These are phyloP conservation scores for Ascidia mentula DNA, from an alignment of 23 tunicate genomes.

Conservation along the genomic window DNA sequence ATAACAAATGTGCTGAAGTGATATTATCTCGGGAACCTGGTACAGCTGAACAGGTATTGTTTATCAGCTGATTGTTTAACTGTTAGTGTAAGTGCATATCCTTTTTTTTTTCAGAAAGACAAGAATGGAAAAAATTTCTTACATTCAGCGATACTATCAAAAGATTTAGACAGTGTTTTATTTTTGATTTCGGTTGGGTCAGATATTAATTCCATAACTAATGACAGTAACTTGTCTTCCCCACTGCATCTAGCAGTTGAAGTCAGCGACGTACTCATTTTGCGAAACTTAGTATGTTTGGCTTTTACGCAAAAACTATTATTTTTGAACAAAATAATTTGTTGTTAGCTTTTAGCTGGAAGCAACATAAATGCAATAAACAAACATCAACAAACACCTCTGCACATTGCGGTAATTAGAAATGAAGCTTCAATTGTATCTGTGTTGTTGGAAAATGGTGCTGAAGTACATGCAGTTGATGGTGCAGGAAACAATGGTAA, in stretches of 20 bases:
- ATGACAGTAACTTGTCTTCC: conserved; percentile 41
- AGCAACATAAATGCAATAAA: conserved; percentile 40
- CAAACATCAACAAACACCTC: conserved; percentile 47
- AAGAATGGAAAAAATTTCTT: conserved; percentile 67
- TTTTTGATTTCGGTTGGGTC: conserved; percentile 60
- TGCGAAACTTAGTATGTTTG: conserved; percentile 61
- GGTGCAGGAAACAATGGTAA: conserved; percentile 52
- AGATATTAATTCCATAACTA: conserved; percentile 65
- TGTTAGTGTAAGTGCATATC: too few relatives aligned
- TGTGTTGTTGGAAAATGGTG: conserved; percentile 66
- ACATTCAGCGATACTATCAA: conserved; percentile 49
- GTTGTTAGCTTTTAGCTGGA: conserved; percentile 57
- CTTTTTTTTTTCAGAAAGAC: conserved; percentile 46
- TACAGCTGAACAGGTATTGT: conserved; percentile 71
- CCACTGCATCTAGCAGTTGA: conserved; percentile 75
- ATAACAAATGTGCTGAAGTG: conserved; percentile 60
- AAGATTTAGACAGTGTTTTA: conserved; percentile 62
- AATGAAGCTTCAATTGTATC: conserved; percentile 46
- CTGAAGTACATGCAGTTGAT: conserved; percentile 46
- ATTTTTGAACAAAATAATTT: not conserved
- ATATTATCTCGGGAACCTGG: conserved; percentile 71
- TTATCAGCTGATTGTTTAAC: too few relatives aligned
- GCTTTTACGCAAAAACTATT: too few relatives aligned
- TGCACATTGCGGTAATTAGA: conserved; percentile 58
- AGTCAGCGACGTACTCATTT: conserved; percentile 62